Evolutionary conservation across 2,888 invertebrate species (phyloP).

Genomic region (Fissipunctia ypsillon): DNA sequence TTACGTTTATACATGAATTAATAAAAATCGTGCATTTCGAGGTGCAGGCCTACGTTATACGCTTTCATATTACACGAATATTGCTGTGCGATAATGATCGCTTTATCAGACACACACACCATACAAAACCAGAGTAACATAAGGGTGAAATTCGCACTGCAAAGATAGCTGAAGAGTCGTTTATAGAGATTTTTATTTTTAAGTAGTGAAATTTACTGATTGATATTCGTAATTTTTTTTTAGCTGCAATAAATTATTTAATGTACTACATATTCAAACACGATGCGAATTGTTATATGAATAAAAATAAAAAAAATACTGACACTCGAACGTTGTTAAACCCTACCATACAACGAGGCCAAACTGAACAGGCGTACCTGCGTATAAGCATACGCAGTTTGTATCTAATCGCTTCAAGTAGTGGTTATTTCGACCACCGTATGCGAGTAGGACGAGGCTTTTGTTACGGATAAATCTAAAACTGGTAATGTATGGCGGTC

Average conservation of each 20-base stretch:
- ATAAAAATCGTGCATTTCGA: slow-evolving; percentile 42
- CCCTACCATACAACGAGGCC: not conserved
- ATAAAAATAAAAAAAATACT: no score
- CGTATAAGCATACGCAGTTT: not conserved
- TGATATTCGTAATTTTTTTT: no score
- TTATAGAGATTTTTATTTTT: no score
- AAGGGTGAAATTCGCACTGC: not conserved
- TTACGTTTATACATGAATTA: slow-evolving; percentile 27
- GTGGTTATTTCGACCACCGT: not conserved
- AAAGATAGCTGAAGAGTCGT: not conserved
- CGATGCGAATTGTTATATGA: no score
- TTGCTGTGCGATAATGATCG: slow-evolving; percentile 29
- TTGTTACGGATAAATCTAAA: not conserved
- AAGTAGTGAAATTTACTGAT: no score
- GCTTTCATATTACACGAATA: slow-evolving; percentile 29
- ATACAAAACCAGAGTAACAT: slow-evolving; percentile 18
- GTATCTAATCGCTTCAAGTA: not conserved
- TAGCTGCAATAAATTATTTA: no score
- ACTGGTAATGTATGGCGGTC: slow-evolving; percentile 9
- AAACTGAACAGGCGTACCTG: not conserved
- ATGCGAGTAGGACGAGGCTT: not conserved
- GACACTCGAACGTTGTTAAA: not conserved
- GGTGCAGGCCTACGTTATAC: slow-evolving; percentile 47
- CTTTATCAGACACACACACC: slow-evolving; percentile 14
- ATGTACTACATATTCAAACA: no score